These are phyloP conservation scores for Drosophila aldrichi DNA, from an alignment of 2,888 invertebrate species.

Conservation along the genomic window DNA sequence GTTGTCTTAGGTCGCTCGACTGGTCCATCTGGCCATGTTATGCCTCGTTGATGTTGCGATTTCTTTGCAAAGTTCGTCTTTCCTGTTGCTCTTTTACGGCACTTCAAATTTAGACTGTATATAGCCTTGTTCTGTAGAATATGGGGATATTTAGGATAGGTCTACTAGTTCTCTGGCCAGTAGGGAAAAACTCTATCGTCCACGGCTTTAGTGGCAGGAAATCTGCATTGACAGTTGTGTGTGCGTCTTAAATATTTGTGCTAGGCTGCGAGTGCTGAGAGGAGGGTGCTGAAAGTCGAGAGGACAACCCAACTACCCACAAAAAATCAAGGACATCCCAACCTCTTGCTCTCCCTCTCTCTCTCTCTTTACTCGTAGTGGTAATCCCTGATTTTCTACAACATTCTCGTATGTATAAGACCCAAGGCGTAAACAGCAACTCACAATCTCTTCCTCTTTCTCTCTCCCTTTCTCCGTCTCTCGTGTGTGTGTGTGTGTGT, in stretches of 20 bases:
- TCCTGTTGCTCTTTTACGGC: neutral
- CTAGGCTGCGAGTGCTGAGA: conserved; percentile 18
- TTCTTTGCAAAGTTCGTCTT: neutral
- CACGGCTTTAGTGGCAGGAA: neutral
- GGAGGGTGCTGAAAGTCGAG: conserved; percentile 22
- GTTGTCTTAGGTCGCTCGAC: conserved; percentile 32
- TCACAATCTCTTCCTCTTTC: neutral
- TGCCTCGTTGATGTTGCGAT: neutral
- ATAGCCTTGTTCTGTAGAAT: neutral
- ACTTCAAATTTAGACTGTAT: neutral
- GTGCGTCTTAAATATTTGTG: conserved; percentile 18
- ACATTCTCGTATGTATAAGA: conserved; percentile 25
- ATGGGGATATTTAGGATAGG: neutral
- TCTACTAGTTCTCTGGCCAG: no score
- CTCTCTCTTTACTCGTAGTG: conserved; percentile 14
- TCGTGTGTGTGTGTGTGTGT: conserved; percentile 18
- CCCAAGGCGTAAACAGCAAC: conserved; percentile 9
- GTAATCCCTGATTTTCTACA: conserved; percentile 54
- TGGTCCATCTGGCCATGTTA: neutral
- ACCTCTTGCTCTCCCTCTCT: no score
- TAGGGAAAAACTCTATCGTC: no score
- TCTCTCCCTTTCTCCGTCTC: neutral
- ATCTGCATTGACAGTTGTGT: neutral
- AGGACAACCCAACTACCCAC: conserved; percentile 8
- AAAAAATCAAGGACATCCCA: conserved; percentile 32